phyloP scores from a whole-genome alignment of 2,113 vertebrate genomes.

The Puma concolor region DNA sequence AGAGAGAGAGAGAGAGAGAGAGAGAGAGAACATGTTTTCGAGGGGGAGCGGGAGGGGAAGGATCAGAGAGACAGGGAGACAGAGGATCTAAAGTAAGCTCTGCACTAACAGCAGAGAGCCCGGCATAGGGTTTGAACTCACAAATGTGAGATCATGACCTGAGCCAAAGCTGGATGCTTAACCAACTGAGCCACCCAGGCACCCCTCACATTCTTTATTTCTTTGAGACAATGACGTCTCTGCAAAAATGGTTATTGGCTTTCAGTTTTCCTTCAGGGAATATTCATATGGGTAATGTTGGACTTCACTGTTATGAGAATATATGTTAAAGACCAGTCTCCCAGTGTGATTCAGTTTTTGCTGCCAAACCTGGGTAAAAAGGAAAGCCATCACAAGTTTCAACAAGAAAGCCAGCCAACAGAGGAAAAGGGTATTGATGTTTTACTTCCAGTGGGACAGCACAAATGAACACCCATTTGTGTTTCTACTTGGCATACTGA shows the following conservation, averaged over 20 bases:
- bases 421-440: neutral
- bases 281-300: neutral
- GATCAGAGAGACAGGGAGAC: no score
- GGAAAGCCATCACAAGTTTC: neutral
- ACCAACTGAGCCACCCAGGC: no score
- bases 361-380: conserved; percentile 2
- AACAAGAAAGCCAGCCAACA: conserved; percentile 13
- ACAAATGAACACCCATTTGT: neutral
- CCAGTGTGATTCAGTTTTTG: neutral
- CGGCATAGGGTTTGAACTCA: no score
- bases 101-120: no score
- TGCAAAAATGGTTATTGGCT: neutral
- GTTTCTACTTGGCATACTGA: neutral
- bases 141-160: no score
- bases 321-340: conserved; percentile 8
- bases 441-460: neutral
- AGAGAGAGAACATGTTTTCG: no score
- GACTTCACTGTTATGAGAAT: neutral
- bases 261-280: neutral
- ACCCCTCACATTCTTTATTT: neutral
- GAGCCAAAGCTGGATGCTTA: no score
- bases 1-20: no score
- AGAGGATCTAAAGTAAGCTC: no score
- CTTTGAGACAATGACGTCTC: neutral
- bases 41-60: no score